Evolutionary conservation across 2,888 invertebrate species (phyloP), one percentile per base, ranked within the genome.

Genomic region (Pristionchus japonicus): DNA sequence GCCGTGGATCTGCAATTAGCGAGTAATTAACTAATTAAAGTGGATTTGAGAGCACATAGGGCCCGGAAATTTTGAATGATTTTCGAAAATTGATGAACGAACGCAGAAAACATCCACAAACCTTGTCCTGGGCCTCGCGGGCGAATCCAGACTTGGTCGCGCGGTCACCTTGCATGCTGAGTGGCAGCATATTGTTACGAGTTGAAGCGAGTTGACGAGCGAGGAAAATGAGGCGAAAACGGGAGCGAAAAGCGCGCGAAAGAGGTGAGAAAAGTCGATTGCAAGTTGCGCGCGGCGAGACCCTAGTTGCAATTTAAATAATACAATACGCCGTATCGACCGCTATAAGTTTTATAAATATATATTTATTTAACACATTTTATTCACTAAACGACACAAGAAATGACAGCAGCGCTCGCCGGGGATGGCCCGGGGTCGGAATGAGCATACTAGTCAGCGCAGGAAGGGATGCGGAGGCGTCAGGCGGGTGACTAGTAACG

Each of bases 1-100:
- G 95, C 97, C 97, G 95, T 98, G 97, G 92, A 99, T 97, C 98
- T 86, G 74, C 17, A 40, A 20, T 27, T 47, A 47, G 11, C 34
- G 40, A 34, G 61, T 98, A 92, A 70, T 52, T n/a, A n/a, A 34
- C 43, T 27, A 20, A 2, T n/a, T 61, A 67, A 43, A 52, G 34
- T 64, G 1, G 27, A 64, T 20, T 23, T 13, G 57, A 57, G n/a
- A n/a, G n/a, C n/a, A n/a, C n/a, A n/a, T n/a, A n/a, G n/a, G n/a
- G n/a, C n/a, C n/a, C n/a, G n/a, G n/a, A n/a, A n/a, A n/a, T n/a
- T n/a, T n/a, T n/a, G n/a, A n/a, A n/a, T n/a, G n/a, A n/a, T n/a
- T n/a, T n/a, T n/a, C n/a, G n/a, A n/a, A n/a, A 74, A 37, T 70
- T 13, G 70, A 70, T n/a, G n/a, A 70, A 70, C 27, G 7, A 20